phyloP scores from a whole-genome alignment of 2,797 vertebrate genomes.

The Rhinophrynus dorsalis region DNA sequence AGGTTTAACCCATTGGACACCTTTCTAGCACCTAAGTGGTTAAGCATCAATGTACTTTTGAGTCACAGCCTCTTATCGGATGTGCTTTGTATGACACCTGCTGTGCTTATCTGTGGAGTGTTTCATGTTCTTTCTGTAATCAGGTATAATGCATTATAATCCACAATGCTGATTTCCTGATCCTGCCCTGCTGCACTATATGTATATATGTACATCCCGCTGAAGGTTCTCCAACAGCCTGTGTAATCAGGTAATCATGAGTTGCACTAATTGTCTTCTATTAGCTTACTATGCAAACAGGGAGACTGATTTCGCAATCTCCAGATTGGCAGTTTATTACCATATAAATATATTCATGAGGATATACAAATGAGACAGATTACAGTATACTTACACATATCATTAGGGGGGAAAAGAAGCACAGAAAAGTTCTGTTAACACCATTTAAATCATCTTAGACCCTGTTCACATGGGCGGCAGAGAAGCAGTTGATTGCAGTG shows the following conservation, averaged over 20 bases:
- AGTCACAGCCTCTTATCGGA: too few species aligned
- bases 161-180: background rate
- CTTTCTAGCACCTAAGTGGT: too few species aligned
- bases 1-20: too few species aligned
- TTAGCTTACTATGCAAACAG: constrained; percentile 1
- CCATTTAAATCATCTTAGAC: too few species aligned
- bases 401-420: too few species aligned
- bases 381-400: background rate
- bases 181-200: background rate
- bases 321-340: constrained; percentile 1
- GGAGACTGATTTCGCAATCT: background rate
- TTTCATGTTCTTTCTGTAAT: background rate
- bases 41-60: too few species aligned
- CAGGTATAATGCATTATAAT: constrained; percentile 7
- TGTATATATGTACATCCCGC: background rate
- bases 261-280: background rate
- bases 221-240: background rate
- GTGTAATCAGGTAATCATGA: constrained; percentile 4
- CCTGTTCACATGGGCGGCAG: too few species aligned
- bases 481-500: too few species aligned
- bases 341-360: background rate
- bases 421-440: too few species aligned
- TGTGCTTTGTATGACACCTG: too few species aligned
- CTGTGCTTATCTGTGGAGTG: too few species aligned
- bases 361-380: background rate